Evolutionary conservation across 2,888 invertebrate species (phyloP), one percentile per base, ranked within the genome.

Genomic region (Anoplius nigerrimus): DNA sequence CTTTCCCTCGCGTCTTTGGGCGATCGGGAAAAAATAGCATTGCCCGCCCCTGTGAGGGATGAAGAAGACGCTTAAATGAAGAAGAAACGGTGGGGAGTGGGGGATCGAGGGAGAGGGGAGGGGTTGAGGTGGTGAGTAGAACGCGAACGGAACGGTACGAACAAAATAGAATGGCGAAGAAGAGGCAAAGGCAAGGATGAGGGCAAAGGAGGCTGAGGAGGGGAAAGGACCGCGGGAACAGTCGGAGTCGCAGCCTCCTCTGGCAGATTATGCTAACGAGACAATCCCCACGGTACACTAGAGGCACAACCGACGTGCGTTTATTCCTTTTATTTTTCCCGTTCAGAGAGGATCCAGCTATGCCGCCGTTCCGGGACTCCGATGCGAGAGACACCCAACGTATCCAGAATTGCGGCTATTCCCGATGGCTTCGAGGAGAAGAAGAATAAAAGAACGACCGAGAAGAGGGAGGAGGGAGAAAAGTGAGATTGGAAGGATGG

Each of bases 251-350:
- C 78, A 80, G 76, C 78, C 76, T 79, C 79, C 79, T 83, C 74
- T 78, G 78, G 71, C 74, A 80, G 84, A 86, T 86, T 86, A 85
- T 86, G 85, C 83, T 85, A 86, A 86, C 83, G 80, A 84, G 82
- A 79, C 80, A 79, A 84, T 80, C 80, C 79, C 73, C 66, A 64
- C 63, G 73, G 71, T 76, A 66, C 72, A 62, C 68, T 70, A 53
- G 64, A 58, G 69, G 66, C 72, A 66, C 72, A 78, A 72, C 69
- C 74, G 71, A 72, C 67, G 65, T 61, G 57, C 61, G 58, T 54
- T 64, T 16, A 56, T 56, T 77, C 66, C 70, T 64, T 71, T 69
- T 75, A 67, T 74, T 71, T 71, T 65, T 69, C 65, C 46, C 59
- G 58, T 66, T 69, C 69, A 18, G 45, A 53, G 60, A 61, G 61